These are phyloP conservation scores for Suillia variegata DNA, from an alignment of 2,888 invertebrate genomes.

Conservation along the genomic window DNA sequence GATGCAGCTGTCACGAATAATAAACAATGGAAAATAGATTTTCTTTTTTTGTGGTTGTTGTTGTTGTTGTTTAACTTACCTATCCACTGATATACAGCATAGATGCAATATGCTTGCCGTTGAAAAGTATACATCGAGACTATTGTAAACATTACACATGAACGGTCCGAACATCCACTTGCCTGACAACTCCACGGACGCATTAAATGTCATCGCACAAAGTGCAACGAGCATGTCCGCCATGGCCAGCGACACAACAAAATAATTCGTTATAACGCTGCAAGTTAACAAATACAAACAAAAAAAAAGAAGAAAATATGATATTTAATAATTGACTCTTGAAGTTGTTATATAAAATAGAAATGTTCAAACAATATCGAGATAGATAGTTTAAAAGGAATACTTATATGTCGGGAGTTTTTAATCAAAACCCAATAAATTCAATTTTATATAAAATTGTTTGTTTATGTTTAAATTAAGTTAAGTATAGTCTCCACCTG, in stretches of 20 bases:
- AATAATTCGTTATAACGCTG: conserved; percentile 91
- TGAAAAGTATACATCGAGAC: conserved; percentile 92
- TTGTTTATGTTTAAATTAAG: too few species aligned
- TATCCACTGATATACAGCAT: conserved; percentile 88
- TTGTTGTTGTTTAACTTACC: too few species aligned
- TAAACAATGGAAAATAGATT: too few species aligned
- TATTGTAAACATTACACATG: conserved; percentile 96
- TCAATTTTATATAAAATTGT: too few species aligned
- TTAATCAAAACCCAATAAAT: too few species aligned
- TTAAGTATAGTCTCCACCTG: too few species aligned
- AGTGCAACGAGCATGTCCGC: conserved; percentile 95
- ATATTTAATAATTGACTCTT: background rate
- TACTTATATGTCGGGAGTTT: too few species aligned
- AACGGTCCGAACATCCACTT: conserved; percentile 88
- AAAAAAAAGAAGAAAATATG: too few species aligned
- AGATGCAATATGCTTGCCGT: conserved; percentile 92
- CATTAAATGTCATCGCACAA: conserved; percentile 94
- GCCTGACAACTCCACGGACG: conserved; percentile 82
- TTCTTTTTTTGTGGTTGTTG: too few species aligned
- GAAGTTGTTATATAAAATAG: too few species aligned
- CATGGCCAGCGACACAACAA: conserved; percentile 91
- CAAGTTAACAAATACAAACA: conserved; percentile 22
- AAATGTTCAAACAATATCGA: conserved; percentile 2
- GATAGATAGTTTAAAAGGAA: too few species aligned
- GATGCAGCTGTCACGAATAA: too few species aligned